Base-by-base conservation (phyloP, 92 coral and sea anemone species). In the Chrysogorgia sp. region DNA sequence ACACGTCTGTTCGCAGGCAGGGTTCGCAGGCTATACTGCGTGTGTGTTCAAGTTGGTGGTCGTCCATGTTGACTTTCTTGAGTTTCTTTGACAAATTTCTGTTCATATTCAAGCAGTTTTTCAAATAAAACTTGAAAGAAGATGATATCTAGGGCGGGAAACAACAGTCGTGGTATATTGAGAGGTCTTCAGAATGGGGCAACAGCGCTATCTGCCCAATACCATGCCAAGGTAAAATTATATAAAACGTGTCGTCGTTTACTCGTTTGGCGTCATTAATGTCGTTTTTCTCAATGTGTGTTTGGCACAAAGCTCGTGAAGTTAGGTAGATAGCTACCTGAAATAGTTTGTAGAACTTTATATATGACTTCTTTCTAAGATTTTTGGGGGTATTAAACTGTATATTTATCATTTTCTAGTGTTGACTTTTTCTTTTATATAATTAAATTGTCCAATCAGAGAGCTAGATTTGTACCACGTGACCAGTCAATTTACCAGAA, bases 201-300 rank as follows among this genome's bases (percentile, higher is more conserved):
- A 14, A 30, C 63, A 6, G 64, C 53, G 33, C 25, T 71, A 24
- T 28, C 62, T 1, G 34, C 64, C 33, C 50, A 59, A 40, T 72
- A 72, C 33, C 79, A 72, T 65, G 79, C 64, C 7, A 72, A 72
- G 49, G 79, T 72, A 13, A 32, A 40, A 13, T 47, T 15, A 40
- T 14, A 34, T 40, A 0, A 8, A 9, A 43, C 17, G 50, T 43
- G 50, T 43, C 17, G 10, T 57, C 23, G 63, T 29, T 57, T 57
- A 23, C 50, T 43, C 50, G 9, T 43, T n/a, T n/a, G n/a, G n/a
- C 53, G n/a, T 57, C 6, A 13, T 57, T 14, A 57, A 23, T 57
- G 30, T 3, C 10, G 34, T 57, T 23, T 13, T 23, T 57, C 34
- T 17, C 6, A 6, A 17, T 6, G 59, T 5, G 3, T 3, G 3